These are phyloP conservation scores for Echinops telfairi DNA, from an alignment of 2,113 vertebrate genomes.

Conservation along the genomic window DNA sequence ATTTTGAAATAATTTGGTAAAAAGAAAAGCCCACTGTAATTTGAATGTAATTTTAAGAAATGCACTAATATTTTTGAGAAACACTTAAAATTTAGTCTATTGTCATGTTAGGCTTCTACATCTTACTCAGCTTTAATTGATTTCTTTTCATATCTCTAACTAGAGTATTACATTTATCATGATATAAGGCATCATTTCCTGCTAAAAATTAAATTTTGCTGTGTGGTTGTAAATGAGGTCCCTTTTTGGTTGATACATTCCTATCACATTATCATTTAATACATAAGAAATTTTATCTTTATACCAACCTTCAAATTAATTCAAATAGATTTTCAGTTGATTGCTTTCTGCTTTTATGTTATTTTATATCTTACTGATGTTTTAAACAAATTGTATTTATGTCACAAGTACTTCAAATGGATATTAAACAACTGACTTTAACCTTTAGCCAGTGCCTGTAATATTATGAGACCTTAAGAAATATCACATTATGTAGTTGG, in stretches of 20 bases:
- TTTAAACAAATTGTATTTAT: too few species aligned
- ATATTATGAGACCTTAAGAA: too few species aligned
- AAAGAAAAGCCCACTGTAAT: neutral
- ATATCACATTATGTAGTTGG: too few species aligned
- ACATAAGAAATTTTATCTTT: conserved; percentile 38
- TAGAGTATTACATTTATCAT: neutral
- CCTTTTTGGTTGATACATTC: conserved; percentile 24
- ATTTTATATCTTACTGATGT: neutral
- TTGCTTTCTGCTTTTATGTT: conserved; percentile 45
- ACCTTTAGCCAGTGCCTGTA: too few species aligned
- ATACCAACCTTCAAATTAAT: conserved; percentile 5
- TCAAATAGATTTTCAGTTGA: conserved; percentile 41
- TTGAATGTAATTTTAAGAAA: conserved; percentile 52
- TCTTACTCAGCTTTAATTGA: neutral
- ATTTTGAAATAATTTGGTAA: conserved; percentile 39
- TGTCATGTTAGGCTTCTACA: neutral
- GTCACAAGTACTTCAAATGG: too few species aligned
- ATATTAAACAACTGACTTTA: too few species aligned
- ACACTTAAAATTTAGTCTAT: neutral
- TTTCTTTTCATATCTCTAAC: neutral
- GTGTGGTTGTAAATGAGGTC: neutral
- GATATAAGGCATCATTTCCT: conserved; percentile 48
- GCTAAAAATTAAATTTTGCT: conserved; percentile 44
- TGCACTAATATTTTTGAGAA: neutral
- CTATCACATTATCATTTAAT: conserved; percentile 1